phyloP scores from a whole-genome alignment of 2,888 invertebrate genomes.

The Oligia strigilis region DNA sequence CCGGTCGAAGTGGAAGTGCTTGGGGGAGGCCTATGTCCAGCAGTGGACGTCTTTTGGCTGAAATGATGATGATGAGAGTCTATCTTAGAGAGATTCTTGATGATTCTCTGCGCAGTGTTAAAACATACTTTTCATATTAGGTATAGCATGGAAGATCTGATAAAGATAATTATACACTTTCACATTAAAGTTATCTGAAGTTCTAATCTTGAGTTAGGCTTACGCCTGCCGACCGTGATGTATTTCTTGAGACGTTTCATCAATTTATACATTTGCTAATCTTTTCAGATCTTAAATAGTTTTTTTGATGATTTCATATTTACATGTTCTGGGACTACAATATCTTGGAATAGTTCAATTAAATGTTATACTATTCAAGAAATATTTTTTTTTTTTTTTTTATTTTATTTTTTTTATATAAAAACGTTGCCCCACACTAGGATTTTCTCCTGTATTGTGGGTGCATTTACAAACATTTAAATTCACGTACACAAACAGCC shows the following conservation, averaged over 20 bases:
- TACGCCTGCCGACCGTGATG: background rate
- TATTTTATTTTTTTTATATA: too few species aligned
- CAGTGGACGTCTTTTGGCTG: too few species aligned
- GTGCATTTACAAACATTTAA: too few species aligned
- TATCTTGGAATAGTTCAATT: background rate
- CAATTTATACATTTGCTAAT: constrained; percentile 29
- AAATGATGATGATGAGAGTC: too few species aligned
- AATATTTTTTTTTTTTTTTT: too few species aligned
- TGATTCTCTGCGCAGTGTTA: background rate
- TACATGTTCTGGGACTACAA: background rate
- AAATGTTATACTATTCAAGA: background rate
- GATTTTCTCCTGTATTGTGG: too few species aligned
- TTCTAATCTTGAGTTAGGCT: constrained; percentile 41
- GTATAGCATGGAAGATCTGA: background rate
- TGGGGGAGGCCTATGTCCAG: too few species aligned
- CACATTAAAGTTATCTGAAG: constrained; percentile 33
- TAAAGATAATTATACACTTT: constrained; percentile 16
- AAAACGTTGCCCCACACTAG: too few species aligned
- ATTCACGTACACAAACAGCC: too few species aligned
- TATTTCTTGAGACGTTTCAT: constrained; percentile 20
- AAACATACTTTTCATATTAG: background rate
- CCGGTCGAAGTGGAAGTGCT: too few species aligned
- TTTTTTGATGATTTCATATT: constrained; percentile 25
- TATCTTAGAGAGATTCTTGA: background rate
- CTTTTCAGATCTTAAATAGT: constrained; percentile 28